Base-by-base conservation (phyloP, 2,113 vertebrate genomes). In the Silurus glanis region DNA sequence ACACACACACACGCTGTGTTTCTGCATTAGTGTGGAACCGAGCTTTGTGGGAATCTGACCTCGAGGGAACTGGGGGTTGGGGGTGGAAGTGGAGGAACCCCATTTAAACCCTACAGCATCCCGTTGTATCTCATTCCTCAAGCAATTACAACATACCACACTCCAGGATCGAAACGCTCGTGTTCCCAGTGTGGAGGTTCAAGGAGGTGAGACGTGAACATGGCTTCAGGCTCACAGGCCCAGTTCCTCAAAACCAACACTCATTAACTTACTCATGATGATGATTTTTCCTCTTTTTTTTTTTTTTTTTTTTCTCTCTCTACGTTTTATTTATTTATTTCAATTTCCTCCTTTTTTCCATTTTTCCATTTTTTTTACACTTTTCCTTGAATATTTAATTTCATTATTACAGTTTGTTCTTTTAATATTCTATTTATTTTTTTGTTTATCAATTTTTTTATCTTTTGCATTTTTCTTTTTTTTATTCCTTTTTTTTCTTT, bases 31-130 rank as follows among this genome's bases (percentile, higher is more conserved):
- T 21, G 59, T 67, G 62, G 21, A 23, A 83, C 80, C 66, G 83
- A 90, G 93, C 91, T 92, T 87, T 89, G 58, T 58, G 91, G 93
- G 91, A 93, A 91, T 92, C 90, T 78, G 47, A 71, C 88, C 80
- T 53, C 28, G 86, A 85, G 88, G 37, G 21, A 78, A 21, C 83
- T 62, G 79, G 75, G 85, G 85, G 82, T 64, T 79, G 49, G 81
- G 66, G 6, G 51, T 56, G n/a, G 25, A 37, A 88, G 87, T 90
- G 47, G 88, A 92, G 88, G 91, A 83, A 92, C 92, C 91, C 91
- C n/a, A 59, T 91, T 90, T 91, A 75, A 86, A 88, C 80, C 86
- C 74, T 28, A 16, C 86, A 45, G 86, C 79, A 85, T 85, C 25
- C 13, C 19, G 55, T 79, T 78, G 56, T 81, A n/a, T 85, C 55